phyloP scores from a whole-genome alignment of 1,140 invertebrate genomes.

The Drosophila pallidifrons region DNA sequence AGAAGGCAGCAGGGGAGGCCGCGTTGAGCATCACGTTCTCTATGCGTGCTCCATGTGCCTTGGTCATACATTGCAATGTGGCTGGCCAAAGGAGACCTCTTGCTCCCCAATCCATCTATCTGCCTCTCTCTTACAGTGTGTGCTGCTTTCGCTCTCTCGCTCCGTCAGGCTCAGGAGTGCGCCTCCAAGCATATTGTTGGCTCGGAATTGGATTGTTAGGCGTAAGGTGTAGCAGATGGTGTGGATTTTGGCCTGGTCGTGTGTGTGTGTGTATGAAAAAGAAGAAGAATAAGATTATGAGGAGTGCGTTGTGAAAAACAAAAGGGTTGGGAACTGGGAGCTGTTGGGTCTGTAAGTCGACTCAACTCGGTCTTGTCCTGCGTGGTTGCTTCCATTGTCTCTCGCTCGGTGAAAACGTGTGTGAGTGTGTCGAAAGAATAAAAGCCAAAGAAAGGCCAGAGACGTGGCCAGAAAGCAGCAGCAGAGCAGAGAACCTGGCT shows the following conservation, averaged over 20 bases:
- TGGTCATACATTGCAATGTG: slow-evolving; percentile 75
- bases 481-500: neutral
- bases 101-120: neutral
- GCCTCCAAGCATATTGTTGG: slow-evolving; percentile 74
- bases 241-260: slow-evolving; percentile 61
- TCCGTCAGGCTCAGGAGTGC: slow-evolving; percentile 22
- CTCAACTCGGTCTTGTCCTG: slow-evolving; percentile 31
- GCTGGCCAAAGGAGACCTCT: slow-evolving; percentile 38
- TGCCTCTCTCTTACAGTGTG: neutral
- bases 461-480: slow-evolving; percentile 34
- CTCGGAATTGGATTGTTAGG: slow-evolving; percentile 79
- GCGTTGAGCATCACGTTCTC: slow-evolving; percentile 34
- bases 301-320: slow-evolving; percentile 13
- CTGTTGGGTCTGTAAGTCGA: slow-evolving; percentile 30
- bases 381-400: slow-evolving; percentile 34
- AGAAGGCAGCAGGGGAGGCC: neutral
- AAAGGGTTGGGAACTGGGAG: slow-evolving; percentile 14
- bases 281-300: neutral
- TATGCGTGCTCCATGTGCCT: slow-evolving; percentile 58
- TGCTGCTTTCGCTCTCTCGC: slow-evolving; percentile 8
- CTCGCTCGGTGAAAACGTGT: slow-evolving; percentile 1
- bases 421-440: slow-evolving; percentile 36
- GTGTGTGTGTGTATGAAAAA: slow-evolving; percentile 41
- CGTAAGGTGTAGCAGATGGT: slow-evolving; percentile 81
- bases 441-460: slow-evolving; percentile 45